Evolutionary conservation across 2,888 invertebrate species (phyloP), one percentile per base, ranked within the genome.

Genomic region (Abrostola triplasia): DNA sequence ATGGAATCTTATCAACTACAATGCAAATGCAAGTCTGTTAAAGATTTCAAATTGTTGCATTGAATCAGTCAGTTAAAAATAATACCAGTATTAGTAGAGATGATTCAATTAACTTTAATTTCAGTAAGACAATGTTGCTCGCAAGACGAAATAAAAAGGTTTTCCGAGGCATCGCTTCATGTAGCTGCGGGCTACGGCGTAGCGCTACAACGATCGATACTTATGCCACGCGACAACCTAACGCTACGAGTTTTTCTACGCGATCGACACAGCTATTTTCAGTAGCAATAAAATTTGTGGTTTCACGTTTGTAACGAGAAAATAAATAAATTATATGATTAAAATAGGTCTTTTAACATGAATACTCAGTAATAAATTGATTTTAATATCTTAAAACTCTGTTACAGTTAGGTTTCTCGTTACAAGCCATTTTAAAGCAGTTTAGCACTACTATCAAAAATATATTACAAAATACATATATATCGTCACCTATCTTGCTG

Each of bases 171-270:
- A 83, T 80, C 85, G 80, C 79, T 83, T 86, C 82, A 73, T 87
- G 90, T 88, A 89, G 88, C 83, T 71, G 62, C 64, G 59, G 56
- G 84, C 90, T 86, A 88, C 88, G 90, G 68, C 88, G 90, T 90
- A 90, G 89, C 84, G 84, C 88, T 80, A 79, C 88, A 86, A 88
- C 93, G 93, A 93, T 94, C 94, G 89, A 94, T 94, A 92, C 84
- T 77, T 81, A 80, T 78, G 82, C 88, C 85, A 86, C 91, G 92
- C 92, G 92, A 93, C 93, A 93, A 85, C 86, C 82, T 84, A 85
- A 80, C 84, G 89, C 88, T 90, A 88, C 88, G 86, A 84, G 84
- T 85, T 90, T 91, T 90, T 90, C 85, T 81, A 83, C 77, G 75
- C 82, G 70, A 74, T 78, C 70, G 68, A 69, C 72, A 73, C 73